Base-by-base conservation (phyloP, 1,140 invertebrate genomes). In the Drosophila burlai region DNA sequence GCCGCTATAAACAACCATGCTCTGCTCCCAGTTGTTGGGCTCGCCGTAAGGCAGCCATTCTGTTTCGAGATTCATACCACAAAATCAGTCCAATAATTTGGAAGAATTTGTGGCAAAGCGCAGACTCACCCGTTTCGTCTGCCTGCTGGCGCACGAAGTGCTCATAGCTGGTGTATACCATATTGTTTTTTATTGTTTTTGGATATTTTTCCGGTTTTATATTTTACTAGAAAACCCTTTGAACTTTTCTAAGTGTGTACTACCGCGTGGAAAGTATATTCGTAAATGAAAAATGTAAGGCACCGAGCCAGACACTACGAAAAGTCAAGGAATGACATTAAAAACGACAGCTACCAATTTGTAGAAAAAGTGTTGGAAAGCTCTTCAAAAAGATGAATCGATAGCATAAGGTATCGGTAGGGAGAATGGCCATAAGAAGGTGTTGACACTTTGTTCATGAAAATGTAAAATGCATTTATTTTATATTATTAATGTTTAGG, bases 151-250 rank as follows among this genome's bases (percentile, higher is more conserved):
- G 21, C 13, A 26, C 26, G 34, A 6, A 24, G 16, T 47, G 36
- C 29, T 71, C 52, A 29, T 59, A 79, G 10, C 75, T 66, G 34
- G 75, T 79, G 46, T 59, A 79, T 10, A 79, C 76, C 75, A 78
- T 77, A 10, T 24, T 59, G 50, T 29, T 47, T 43, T 9, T 13
- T 36, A 4, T 26, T 73, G 11, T 52, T 49, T 26, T 49, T 49
- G 24, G 15, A 5, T 49, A 66, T 43, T 60, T 62, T 60, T 76
- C 47, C 18, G 18, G 29, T 49, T 67, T 45, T 46, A 34, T 46
- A 49, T 57, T 61, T 46, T 78, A 21, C 8, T 71, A 57, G 47
- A 71, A 69, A 71, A 71, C 63, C 47, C 10, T n/a, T 45, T 8
- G 40, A 66, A 62, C 34, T 40, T 38, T 55, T 55, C n/a, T 4